phyloP scores from a whole-genome alignment of 2,113 vertebrate genomes.

The Tympanuchus pallidicinctus region DNA sequence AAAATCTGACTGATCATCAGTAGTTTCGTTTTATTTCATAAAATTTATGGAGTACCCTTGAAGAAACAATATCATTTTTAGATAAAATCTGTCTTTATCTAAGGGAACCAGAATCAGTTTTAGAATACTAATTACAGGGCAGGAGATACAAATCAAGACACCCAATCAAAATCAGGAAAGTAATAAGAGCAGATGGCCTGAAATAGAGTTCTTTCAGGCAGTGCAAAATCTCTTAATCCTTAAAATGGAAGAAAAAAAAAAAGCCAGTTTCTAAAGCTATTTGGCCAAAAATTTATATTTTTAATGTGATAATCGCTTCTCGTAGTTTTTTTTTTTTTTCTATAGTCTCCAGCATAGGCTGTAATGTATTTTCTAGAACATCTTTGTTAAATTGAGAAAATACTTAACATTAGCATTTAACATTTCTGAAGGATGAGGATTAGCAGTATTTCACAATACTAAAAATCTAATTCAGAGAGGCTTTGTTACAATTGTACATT shows the following conservation, averaged over 20 bases:
- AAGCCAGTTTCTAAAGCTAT: neutral
- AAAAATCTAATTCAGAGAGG: neutral
- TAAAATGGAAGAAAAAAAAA: neutral
- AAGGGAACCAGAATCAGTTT: constrained; percentile 27
- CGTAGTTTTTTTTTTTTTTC: neutral
- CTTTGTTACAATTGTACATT: neutral
- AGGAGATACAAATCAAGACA: neutral
- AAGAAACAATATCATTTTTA: constrained; percentile 37
- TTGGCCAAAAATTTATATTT: constrained; percentile 2
- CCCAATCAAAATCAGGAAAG: constrained; percentile 40
- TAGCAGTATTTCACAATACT: neutral
- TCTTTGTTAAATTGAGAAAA: neutral
- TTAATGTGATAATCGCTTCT: constrained; percentile 21
- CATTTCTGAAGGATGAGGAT: neutral
- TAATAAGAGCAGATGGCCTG: constrained; percentile 40
- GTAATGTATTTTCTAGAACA: neutral
- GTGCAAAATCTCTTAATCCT: constrained; percentile 32
- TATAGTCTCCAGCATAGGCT: neutral
- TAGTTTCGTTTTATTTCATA: neutral
- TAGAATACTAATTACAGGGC: constrained; percentile 50
- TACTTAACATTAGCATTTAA: neutral
- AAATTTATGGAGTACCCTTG: neutral
- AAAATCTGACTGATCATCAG: neutral
- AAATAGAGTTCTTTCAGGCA: constrained; percentile 17
- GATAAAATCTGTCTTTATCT: constrained; percentile 28